These are phyloP conservation scores for Mythimna vitellina DNA, from an alignment of 2,888 invertebrate species.

Conservation along the genomic window DNA sequence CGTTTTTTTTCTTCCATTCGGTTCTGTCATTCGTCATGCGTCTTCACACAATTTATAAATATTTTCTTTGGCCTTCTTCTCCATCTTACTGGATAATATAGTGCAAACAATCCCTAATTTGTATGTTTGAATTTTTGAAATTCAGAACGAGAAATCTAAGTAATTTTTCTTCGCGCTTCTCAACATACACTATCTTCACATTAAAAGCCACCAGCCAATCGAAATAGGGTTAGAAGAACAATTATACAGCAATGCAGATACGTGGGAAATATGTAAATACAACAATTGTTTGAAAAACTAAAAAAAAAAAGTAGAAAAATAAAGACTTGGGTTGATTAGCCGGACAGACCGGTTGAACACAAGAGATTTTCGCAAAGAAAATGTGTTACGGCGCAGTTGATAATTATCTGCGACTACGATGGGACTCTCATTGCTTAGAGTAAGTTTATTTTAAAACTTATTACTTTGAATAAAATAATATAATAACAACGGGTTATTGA, in stretches of 20 bases:
- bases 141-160: neutral
- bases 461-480: neutral
- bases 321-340: constrained; percentile 65
- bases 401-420: constrained; percentile 67
- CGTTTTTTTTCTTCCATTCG: too few relatives aligned
- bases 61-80: too few relatives aligned
- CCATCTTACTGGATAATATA: neutral
- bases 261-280: constrained; percentile 59
- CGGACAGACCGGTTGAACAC: constrained; percentile 75
- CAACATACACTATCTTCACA: neutral
- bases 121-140: neutral
- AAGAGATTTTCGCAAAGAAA: constrained; percentile 66
- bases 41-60: too few relatives aligned
- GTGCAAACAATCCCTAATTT: neutral
- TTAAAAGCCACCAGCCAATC: constrained; percentile 26
- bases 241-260: constrained; percentile 32
- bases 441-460: constrained; percentile 69
- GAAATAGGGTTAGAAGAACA: constrained; percentile 10
- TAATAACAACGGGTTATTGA: too few relatives aligned
- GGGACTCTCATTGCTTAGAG: constrained; percentile 80
- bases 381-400: constrained; percentile 63
- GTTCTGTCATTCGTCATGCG: too few relatives aligned
- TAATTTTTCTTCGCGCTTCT: neutral
- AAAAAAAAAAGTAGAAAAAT: constrained; percentile 46
- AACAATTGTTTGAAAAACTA: constrained; percentile 49